Percentiles rank a stretch among this genome's conserved stretches.
These are phyloP conservation scores for Hiodon tergisus DNA, from an alignment of 2,113 vertebrate genomes.

Conservation along the genomic window DNA sequence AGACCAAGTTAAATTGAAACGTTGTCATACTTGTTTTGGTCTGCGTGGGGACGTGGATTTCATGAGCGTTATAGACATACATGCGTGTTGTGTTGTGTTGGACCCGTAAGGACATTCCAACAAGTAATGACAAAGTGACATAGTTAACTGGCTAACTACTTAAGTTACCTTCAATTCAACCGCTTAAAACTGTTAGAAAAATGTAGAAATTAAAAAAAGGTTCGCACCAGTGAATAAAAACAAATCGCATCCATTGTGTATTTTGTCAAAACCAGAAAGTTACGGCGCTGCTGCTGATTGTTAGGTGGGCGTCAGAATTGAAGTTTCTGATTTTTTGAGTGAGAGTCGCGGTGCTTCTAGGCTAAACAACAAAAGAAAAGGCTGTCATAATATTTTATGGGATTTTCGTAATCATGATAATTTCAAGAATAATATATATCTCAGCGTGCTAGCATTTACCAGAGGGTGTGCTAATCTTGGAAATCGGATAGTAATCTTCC, in stretches of 20 bases:
- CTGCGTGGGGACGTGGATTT: neutral
- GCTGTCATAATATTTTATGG: too few relatives aligned
- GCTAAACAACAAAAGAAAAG: neutral
- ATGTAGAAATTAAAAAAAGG: too few relatives aligned
- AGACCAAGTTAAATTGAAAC: neutral
- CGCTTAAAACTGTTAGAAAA: too few relatives aligned
- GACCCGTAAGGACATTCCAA: neutral
- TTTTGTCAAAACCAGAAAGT: too few relatives aligned
- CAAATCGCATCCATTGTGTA: too few relatives aligned
- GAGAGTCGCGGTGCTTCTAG: neutral
- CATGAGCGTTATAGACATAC: neutral
- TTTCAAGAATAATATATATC: neutral
- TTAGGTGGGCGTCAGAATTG: neutral
- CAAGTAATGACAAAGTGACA: constrained; percentile 8
- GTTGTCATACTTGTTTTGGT: neutral
- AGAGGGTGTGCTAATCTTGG: too few relatives aligned
- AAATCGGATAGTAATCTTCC: too few relatives aligned
- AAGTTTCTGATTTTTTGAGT: neutral
- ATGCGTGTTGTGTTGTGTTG: neutral
- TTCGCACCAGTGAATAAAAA: too few relatives aligned
- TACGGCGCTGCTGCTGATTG: too few relatives aligned
- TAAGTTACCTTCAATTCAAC: too few relatives aligned
- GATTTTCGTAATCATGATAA: too few relatives aligned
- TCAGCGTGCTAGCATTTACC: neutral
- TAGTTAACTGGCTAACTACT: too few relatives aligned